phyloP scores from a whole-genome alignment of 2,797 vertebrate species.

The Cephalopachus bancanus region DNA sequence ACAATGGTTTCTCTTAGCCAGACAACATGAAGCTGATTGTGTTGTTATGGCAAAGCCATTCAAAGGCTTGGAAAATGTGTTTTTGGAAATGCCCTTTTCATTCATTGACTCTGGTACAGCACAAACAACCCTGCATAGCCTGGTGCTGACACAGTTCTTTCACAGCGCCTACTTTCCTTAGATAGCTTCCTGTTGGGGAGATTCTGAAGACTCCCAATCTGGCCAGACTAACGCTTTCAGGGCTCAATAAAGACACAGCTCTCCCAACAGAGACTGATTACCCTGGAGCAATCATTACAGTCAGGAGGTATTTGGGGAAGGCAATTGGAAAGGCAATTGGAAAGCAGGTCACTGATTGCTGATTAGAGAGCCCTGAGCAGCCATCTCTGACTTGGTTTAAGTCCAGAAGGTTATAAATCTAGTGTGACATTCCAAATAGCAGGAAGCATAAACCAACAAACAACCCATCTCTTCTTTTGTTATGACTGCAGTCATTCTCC shows the following conservation, averaged over 20 bases:
- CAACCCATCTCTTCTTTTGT: not conserved
- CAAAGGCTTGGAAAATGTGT: slow-evolving; percentile 47
- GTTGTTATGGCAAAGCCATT: slow-evolving; percentile 52
- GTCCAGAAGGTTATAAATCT: not conserved
- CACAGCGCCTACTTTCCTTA: not conserved
- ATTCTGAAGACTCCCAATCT: slow-evolving; percentile 35
- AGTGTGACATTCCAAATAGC: not conserved
- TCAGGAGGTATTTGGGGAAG: not conserved
- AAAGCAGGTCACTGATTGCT: not conserved
- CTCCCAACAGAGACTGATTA: not conserved
- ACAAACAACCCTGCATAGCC: slow-evolving; percentile 2
- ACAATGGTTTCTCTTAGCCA: slow-evolving; percentile 62
- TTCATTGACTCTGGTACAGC: slow-evolving; percentile 3
- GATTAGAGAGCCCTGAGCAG: slow-evolving; percentile 38
- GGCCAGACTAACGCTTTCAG: not conserved
- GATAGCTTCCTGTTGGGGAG: slow-evolving; percentile 3
- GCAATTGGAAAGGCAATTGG: not conserved
- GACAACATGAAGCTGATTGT: slow-evolving; percentile 39
- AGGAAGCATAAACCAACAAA: slow-evolving; percentile 22
- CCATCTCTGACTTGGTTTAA: not conserved
- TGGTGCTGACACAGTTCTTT: slow-evolving; percentile 16
- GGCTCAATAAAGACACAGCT: not conserved
- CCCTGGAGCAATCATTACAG: not conserved
- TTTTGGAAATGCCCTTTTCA: slow-evolving; percentile 49
- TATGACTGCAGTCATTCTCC: not conserved